Evolutionary conservation across 2,797 vertebrate species (phyloP).

Genomic region (Gila robusta): DNA sequence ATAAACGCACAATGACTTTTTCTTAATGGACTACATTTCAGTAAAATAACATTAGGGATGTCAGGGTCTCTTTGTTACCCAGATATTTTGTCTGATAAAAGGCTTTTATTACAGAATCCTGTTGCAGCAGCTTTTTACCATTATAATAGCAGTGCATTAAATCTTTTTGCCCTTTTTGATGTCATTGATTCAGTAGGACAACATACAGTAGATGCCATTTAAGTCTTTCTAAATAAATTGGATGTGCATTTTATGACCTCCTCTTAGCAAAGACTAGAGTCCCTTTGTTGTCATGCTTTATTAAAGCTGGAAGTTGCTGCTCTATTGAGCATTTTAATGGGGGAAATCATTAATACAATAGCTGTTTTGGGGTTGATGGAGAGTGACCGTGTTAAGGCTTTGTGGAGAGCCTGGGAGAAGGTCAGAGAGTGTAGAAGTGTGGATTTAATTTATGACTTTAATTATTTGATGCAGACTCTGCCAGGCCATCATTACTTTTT

Average conservation of each 20-base stretch:
- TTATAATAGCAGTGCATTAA: slow-evolving; percentile 31
- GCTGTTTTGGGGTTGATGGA: slow-evolving; percentile 41
- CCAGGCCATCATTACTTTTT: slow-evolving; percentile 45
- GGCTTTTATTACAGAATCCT: slow-evolving; percentile 22
- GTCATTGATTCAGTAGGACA: slow-evolving; percentile 21
- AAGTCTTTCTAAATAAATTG: slow-evolving; percentile 29
- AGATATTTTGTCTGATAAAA: slow-evolving; percentile 34
- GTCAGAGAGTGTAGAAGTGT: slow-evolving; percentile 40
- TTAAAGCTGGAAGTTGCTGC: slow-evolving; percentile 22
- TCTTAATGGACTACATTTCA: slow-evolving; percentile 41
- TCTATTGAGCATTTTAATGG: slow-evolving; percentile 34
- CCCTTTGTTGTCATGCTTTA: slow-evolving; percentile 13
- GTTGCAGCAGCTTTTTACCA: slow-evolving; percentile 32
- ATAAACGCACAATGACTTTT: slow-evolving; percentile 16
- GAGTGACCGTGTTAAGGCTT: slow-evolving; percentile 20
- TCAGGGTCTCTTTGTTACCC: slow-evolving; percentile 37
- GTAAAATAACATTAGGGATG: background rate
- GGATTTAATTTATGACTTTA: slow-evolving; percentile 48
- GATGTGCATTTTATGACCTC: slow-evolving; percentile 35
- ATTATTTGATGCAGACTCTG: slow-evolving; percentile 45
- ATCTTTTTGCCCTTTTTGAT: slow-evolving; percentile 31
- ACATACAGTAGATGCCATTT: background rate
- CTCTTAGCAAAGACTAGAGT: background rate
- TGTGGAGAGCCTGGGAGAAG: slow-evolving; percentile 38
- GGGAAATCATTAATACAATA: slow-evolving; percentile 44